Conservation (phyloP, 2,888 invertebrate species). For the Atethmia centrago region DNA sequence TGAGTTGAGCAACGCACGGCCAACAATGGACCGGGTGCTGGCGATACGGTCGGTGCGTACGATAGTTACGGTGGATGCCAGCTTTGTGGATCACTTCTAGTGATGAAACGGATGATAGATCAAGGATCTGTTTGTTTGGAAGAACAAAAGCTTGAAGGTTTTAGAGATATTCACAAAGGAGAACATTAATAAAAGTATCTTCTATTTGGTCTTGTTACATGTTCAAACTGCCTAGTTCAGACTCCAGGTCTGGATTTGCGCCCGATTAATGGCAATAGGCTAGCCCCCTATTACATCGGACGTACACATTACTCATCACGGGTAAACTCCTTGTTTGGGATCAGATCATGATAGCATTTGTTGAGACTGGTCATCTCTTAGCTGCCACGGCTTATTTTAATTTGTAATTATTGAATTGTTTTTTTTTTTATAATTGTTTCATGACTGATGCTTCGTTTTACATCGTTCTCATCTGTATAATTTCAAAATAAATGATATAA, state of each 20-base stretch:
- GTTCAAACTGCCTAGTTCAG: too few relatives aligned
- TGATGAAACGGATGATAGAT: slow-evolving; percentile 60
- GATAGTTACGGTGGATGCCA: slow-evolving; percentile 65
- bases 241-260: too few relatives aligned
- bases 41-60: slow-evolving; percentile 59
- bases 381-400: too few relatives aligned
- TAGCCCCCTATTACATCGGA: too few relatives aligned
- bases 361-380: too few relatives aligned
- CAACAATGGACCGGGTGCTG: slow-evolving; percentile 58
- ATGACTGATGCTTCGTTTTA: too few relatives aligned
- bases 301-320: too few relatives aligned
- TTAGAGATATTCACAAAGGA: background rate
- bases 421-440: too few relatives aligned
- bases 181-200: background rate
- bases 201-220: background rate
- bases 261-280: too few relatives aligned
- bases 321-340: background rate
- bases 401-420: too few relatives aligned
- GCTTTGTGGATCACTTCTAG: slow-evolving; percentile 55
- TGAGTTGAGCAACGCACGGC: slow-evolving; percentile 61
- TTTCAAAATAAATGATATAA: too few relatives aligned
- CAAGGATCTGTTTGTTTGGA: slow-evolving; percentile 46
- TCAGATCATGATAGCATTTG: background rate
- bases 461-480: too few relatives aligned
- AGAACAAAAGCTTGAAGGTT: slow-evolving; percentile 12